Evolutionary conservation across 1,140 invertebrate species (phyloP).

Genomic region (Aporrectodea caliginosa): DNA sequence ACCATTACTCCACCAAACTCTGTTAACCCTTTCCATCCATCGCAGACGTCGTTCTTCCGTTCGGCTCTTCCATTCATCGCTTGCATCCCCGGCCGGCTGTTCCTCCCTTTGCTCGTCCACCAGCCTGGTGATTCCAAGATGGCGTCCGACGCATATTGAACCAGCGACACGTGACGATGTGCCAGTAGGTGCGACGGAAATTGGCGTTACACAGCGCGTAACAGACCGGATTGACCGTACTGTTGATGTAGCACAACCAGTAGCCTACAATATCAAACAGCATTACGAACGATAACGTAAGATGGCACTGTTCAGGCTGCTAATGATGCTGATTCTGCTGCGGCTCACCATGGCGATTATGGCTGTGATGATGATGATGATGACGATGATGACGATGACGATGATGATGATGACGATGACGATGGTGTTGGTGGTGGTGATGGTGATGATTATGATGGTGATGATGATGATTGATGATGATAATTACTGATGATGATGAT

Average conservation of each 20-base stretch:
- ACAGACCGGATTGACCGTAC: conserved; percentile 84
- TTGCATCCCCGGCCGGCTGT: neutral
- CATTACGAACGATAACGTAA: no score
- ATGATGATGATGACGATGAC: neutral
- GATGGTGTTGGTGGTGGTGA: neutral
- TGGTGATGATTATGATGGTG: neutral
- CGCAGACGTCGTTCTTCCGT: no score
- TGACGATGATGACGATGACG: neutral
- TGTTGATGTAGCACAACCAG: conserved; percentile 98
- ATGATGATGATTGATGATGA: no score
- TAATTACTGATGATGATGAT: no score
- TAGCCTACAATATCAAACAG: conserved; percentile 63
- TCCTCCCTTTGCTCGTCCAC: no score
- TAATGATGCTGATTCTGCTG: no score
- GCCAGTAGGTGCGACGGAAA: conserved; percentile 89
- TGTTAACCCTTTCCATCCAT: no score
- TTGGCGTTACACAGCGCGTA: conserved; percentile 98
- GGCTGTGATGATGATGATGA: no score
- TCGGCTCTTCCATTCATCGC: no score
- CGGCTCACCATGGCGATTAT: no score
- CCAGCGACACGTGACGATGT: conserved; percentile 72
- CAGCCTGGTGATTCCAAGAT: neutral
- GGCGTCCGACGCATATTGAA: conserved; percentile 9
- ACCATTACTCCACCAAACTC: no score
- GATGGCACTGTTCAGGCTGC: no score